A percentile compares a stretch with the other conserved stretches of the same genome.
Evolutionary conservation across 2,113 vertebrate genomes (phyloP).

Genomic region (Nipponia nippon): DNA sequence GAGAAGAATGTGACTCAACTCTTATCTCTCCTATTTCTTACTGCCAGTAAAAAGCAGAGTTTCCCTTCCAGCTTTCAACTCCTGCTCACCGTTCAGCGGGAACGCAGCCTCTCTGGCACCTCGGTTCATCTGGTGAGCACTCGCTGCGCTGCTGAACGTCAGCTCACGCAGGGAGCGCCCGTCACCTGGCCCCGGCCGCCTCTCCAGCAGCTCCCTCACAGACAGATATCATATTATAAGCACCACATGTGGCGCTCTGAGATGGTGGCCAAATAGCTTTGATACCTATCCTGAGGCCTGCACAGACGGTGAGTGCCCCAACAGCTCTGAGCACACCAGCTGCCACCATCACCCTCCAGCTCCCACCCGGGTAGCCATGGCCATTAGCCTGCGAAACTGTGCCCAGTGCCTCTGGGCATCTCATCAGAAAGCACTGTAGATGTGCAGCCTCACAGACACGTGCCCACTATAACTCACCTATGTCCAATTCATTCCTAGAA

Average conservation of each 20-base stretch:
- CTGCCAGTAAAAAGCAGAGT: background rate
- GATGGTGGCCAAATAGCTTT: background rate
- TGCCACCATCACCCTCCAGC: background rate
- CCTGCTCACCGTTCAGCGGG: background rate
- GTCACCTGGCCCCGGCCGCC: background rate
- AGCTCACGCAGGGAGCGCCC: background rate
- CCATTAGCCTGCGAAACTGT: rapidly evolving
- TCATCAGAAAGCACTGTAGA: background rate
- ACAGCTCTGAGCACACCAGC: background rate
- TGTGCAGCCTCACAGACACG: background rate
- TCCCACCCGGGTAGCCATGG: background rate
- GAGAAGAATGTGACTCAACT: background rate
- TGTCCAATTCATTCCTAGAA: background rate
- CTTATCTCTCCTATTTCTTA: background rate
- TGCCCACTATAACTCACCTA: background rate
- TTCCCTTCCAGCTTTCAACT: background rate
- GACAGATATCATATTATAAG: background rate
- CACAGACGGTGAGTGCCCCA: rapidly evolving
- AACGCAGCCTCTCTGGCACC: background rate
- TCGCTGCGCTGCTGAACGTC: background rate
- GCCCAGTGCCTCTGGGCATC: background rate
- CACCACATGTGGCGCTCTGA: background rate
- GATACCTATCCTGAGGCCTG: background rate
- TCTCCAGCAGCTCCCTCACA: background rate
- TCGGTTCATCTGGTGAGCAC: background rate